These are phyloP conservation scores for Melipona bicolor DNA, from an alignment of 2,888 invertebrate genomes.

Conservation along the genomic window DNA sequence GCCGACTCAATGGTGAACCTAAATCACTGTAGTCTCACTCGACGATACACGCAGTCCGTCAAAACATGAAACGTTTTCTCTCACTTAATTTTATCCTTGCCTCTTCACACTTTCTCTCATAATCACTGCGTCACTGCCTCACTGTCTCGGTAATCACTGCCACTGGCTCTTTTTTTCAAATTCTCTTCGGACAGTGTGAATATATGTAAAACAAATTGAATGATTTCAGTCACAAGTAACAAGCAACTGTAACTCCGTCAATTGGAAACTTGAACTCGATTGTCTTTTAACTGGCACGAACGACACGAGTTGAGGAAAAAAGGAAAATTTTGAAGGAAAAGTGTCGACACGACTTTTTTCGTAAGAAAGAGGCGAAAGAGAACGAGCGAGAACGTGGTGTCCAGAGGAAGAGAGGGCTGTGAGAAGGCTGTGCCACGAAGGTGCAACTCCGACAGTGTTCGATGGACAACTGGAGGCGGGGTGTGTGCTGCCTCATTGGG, in stretches of 20 bases:
- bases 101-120: neutral
- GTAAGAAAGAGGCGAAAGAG: neutral
- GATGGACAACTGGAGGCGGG: slow-evolving; percentile 72
- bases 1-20: slow-evolving; percentile 83
- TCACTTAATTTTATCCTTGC: slow-evolving; percentile 8
- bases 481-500: slow-evolving; percentile 60
- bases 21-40: slow-evolving; percentile 50
- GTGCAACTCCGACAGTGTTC: slow-evolving; percentile 70
- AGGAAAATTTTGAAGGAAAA: neutral
- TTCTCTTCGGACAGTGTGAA: neutral
- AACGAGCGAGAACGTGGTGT: slow-evolving; percentile 28
- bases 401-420: slow-evolving; percentile 22
- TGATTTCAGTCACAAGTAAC: too few relatives aligned
- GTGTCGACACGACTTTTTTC: slow-evolving; percentile 10
- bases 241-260: neutral
- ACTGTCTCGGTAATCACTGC: neutral
- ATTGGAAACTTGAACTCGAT: neutral
- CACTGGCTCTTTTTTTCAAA: neutral
- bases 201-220: too few relatives aligned
- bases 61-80: neutral
- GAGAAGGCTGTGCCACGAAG: slow-evolving; percentile 47
- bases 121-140: neutral
- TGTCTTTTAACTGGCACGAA: too few relatives aligned
- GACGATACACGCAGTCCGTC: slow-evolving; percentile 33
- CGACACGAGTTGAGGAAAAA: too few relatives aligned